A percentile compares a stretch with the other conserved stretches of the same genome.
These are phyloP conservation scores for Trachelus stipa DNA, from an alignment of 2,888 invertebrate species.

Conservation along the genomic window DNA sequence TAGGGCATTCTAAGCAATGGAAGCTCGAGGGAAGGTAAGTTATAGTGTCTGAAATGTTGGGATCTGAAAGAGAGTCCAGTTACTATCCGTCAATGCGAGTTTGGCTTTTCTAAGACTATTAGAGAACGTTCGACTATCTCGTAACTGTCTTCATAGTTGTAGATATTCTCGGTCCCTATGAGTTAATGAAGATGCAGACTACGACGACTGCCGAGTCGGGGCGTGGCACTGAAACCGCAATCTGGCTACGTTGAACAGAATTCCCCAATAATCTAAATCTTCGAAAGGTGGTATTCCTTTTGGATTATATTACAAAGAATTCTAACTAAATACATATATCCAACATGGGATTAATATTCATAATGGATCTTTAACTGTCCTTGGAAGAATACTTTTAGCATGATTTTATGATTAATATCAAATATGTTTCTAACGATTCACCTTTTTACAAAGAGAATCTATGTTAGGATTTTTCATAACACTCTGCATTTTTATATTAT, in stretches of 20 bases:
- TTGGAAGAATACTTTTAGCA: too few species aligned
- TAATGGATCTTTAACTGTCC: too few species aligned
- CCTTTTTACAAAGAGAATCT: too few species aligned
- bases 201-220: neutral
- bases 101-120: slow-evolving; percentile 16
- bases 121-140: slow-evolving; percentile 11
- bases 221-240: slow-evolving; percentile 15
- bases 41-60: slow-evolving; percentile 17
- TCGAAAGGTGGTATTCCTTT: neutral
- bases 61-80: neutral
- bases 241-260: neutral
- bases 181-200: neutral
- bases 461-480: too few species aligned
- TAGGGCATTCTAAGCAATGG: slow-evolving; percentile 21
- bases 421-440: too few species aligned
- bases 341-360: neutral
- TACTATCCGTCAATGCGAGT: neutral
- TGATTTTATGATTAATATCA: too few species aligned
- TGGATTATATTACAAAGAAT: neutral
- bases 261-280: neutral
- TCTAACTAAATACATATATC: neutral
- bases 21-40: slow-evolving; percentile 23
- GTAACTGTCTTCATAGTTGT: neutral
- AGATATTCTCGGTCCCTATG: neutral
- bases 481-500: too few species aligned